Base-by-base conservation (phyloP, 2,797 vertebrate species). In the Pangasius sanitwongsei region DNA sequence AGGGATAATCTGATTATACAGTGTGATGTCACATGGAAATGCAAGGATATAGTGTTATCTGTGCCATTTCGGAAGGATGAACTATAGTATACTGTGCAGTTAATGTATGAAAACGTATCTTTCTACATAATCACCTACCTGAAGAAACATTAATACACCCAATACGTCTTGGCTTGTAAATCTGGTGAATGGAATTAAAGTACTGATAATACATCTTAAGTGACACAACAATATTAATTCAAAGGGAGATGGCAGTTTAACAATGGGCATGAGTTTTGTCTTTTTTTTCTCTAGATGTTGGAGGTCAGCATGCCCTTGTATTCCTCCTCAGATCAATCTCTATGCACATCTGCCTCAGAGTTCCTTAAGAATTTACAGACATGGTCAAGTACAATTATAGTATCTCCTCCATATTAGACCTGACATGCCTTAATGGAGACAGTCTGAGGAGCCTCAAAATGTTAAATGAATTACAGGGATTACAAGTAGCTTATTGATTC, bases 401-500 rank as follows among this genome's bases (percentile, higher is more conserved):
- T 91, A 90, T 92, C 90, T 89, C 90, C 93, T 92, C 91, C 91
- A 92, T 90, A 94, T 93, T 92, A 90, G 63, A 90, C 91, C 90
- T 94, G 91, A 91, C 91, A 75, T 89, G 83, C 90, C 87, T 91
- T 92, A 93, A 94, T 88, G 91, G 93, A 93, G 89, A 91, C 84
- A 86, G 90, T 92, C 91, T 93, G 92, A 92, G 92, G 89, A 91
- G 87, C 90, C 50, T 6, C 86, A 89, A 87, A 86, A 85, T 88
- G 92, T 88, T 92, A 85, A 92, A 90, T 87, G 92, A 94, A 91
- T 94, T 86, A 78, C 88, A 84, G 88, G 89, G 93, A 94, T 93
- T 92, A 90, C 87, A 83, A 88, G 85, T 37, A 85, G 88, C 90
- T 92, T 95, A 96, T 94, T 92, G 93, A 95, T 95, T 93, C 92